Evolutionary conservation across 2,888 invertebrate species (phyloP), one percentile per base, ranked within the genome.

Genomic region (Acrobasis repandana): DNA sequence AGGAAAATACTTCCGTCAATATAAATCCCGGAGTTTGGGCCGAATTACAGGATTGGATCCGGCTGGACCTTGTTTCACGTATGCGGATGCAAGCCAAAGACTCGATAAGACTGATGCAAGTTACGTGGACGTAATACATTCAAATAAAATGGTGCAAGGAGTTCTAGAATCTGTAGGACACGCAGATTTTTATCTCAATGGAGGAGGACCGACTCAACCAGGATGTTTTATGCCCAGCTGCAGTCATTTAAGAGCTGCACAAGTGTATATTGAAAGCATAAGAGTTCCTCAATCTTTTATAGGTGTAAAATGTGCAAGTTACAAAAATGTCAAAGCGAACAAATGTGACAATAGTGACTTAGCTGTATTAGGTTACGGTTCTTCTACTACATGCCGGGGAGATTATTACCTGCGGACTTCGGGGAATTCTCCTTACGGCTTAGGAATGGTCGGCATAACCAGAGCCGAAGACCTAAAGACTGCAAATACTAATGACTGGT

Each of bases 111-210:
- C 79, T 36, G 93, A 93, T 62, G 93, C 93, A 9, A 67, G 65
- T 11, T 93, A 89, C 90, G 72, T 93, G 77, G 82, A 93, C 67
- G 84, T 93, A 10, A 68, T 93, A 56, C 93, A 93, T 70, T 88
- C 92, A 8, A 93, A 93, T 69, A 77, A 85, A 71, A 76, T 92
- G 64, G 70, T 93, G 20, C 92, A 92, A 80, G 93, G 93, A 51
- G 83, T 90, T 9, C 83, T 90, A 2, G 92, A 92, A 68, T 87
- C 94, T 9, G 84, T 95, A 65, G 96, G 96, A 0, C 95, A 96
- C 80, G 94, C 94, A 1, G 96, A 96, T 79, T 96, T 95, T 80
- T 96, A 95, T 86, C 94, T 96, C 6, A 96, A 96, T 71, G 94
- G 94, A 18, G 96, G 96, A 15, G 93, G 94, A 2, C 93, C 95